A percentile compares a stretch with the other conserved stretches of the same genome.
These are phyloP conservation scores for Nipponacmea schrenckii DNA, from an alignment of 2,888 invertebrate species.

Conservation along the genomic window DNA sequence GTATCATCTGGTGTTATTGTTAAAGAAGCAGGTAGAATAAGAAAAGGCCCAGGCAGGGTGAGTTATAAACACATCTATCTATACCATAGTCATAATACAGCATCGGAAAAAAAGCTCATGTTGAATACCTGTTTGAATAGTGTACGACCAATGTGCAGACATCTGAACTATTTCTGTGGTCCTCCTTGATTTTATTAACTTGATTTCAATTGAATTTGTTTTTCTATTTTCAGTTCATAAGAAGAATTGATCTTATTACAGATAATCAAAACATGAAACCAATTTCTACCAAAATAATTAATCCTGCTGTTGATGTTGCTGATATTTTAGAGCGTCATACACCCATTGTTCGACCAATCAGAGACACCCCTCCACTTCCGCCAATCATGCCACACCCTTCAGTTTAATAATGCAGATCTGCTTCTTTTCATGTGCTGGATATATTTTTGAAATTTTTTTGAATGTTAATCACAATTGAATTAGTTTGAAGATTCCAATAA, in stretches of 20 bases:
- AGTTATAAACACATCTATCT: conserved; percentile 28
- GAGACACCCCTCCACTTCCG: conserved; percentile 51
- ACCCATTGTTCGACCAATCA: conserved; percentile 52
- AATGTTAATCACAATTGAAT: too few relatives aligned
- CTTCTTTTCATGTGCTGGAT: too few relatives aligned
- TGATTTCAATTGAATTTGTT: not conserved
- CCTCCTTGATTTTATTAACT: too few relatives aligned
- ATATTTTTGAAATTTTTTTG: too few relatives aligned
- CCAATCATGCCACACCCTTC: conserved; percentile 55
- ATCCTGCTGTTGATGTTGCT: conserved; percentile 46
- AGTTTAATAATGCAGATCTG: conserved; percentile 23
- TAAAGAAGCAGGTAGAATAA: conserved; percentile 59
- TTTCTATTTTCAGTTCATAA: conserved; percentile 47
- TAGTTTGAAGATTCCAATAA: too few relatives aligned
- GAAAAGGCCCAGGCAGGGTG: conserved; percentile 61
- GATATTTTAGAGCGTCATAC: conserved; percentile 56
- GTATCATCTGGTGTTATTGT: conserved; percentile 62
- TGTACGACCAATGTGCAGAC: not conserved
- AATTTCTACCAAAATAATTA: conserved; percentile 39
- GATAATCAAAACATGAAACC: conserved; percentile 49
- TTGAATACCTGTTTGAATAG: too few relatives aligned
- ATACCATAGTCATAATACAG: too few relatives aligned
- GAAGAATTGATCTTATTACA: conserved; percentile 47
- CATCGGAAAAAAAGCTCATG: too few relatives aligned
- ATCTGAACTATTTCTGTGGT: not conserved